phyloP scores from a whole-genome alignment of 2,113 vertebrate species.

The Sinosuthora webbiana region DNA sequence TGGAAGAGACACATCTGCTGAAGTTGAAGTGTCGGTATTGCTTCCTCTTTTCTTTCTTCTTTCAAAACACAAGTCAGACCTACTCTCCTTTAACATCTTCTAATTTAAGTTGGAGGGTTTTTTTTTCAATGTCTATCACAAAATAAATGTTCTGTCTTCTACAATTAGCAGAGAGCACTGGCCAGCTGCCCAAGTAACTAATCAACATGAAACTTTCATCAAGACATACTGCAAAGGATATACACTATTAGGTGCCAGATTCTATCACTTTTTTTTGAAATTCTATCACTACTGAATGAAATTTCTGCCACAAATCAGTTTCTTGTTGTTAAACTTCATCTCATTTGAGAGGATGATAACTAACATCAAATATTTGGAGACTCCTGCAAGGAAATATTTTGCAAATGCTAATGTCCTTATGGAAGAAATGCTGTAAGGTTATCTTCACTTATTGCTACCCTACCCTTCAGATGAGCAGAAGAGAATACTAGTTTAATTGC shows the following conservation, averaged over 20 bases:
- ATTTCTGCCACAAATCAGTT: background rate
- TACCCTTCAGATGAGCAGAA: background rate
- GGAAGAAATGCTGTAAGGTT: background rate
- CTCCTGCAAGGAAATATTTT: background rate
- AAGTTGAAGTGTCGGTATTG: background rate
- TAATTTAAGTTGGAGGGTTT: background rate
- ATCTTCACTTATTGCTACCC: background rate
- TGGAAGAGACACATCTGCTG: background rate
- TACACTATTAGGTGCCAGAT: background rate
- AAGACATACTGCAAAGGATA: background rate
- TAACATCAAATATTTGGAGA: background rate
- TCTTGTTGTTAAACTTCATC: background rate
- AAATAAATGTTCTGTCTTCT: slow-evolving; percentile 7
- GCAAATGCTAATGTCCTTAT: background rate
- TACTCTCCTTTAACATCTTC: background rate
- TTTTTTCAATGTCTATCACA: background rate
- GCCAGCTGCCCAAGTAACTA: slow-evolving; percentile 6
- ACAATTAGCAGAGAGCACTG: background rate
- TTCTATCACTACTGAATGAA: background rate
- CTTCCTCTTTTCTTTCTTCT: background rate
- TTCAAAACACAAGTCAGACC: background rate
- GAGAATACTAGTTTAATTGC: slow-evolving; percentile 1
- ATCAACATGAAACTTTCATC: slow-evolving; percentile 14
- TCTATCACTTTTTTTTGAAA: background rate
- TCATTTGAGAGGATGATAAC: background rate